A percentile compares a stretch with the other conserved stretches of the same genome.
Evolutionary conservation across 35 echinoderm and acorn worm genomes (phyloP).

Genomic region (Ptychodera flava): DNA sequence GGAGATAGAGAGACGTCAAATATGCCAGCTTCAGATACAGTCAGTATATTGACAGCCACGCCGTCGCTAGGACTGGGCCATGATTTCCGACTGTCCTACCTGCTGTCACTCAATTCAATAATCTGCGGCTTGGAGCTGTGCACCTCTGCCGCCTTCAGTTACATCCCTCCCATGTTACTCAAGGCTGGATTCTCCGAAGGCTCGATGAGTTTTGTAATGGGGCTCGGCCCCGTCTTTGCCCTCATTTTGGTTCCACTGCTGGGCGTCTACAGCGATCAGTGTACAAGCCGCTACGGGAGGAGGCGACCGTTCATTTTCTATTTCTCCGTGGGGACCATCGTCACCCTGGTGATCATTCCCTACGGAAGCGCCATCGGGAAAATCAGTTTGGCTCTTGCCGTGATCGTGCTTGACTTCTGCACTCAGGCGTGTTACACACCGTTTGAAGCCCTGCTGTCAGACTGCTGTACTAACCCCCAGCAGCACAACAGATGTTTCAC

Average conservation of each 20-base stretch:
- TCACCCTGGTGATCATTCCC: slow-evolving; percentile 59
- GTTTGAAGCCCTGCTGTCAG: slow-evolving; percentile 76
- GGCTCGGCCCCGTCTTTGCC: slow-evolving; percentile 69
- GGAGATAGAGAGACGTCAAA: too few species aligned
- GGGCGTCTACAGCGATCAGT: slow-evolving; percentile 74
- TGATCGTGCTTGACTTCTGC: slow-evolving; percentile 81
- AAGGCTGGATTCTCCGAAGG: slow-evolving; percentile 87
- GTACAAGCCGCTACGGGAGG: slow-evolving; percentile 77
- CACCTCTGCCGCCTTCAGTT: slow-evolving; percentile 90
- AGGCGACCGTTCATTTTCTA: slow-evolving; percentile 62
- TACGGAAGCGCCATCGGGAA: slow-evolving; percentile 32
- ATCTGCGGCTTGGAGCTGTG: slow-evolving; percentile 88
- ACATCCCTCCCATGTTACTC: slow-evolving; percentile 83
- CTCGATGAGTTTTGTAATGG: slow-evolving; percentile 87
- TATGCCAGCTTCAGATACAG: not conserved
- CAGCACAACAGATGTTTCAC: slow-evolving; percentile 74
- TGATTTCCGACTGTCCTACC: slow-evolving; percentile 49
- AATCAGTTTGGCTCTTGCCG: slow-evolving; percentile 34
- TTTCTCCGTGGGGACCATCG: slow-evolving; percentile 18
- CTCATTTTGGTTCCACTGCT: slow-evolving; percentile 68
- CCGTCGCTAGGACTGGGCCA: not conserved
- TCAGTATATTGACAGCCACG: not conserved
- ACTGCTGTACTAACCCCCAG: slow-evolving; percentile 52
- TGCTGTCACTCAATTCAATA: slow-evolving; percentile 56
- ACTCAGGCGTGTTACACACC: slow-evolving; percentile 77